Conservation (phyloP, 30 jellyfish, hydroid and myxozoan genomes). For the Kudoa iwatai region DNA sequence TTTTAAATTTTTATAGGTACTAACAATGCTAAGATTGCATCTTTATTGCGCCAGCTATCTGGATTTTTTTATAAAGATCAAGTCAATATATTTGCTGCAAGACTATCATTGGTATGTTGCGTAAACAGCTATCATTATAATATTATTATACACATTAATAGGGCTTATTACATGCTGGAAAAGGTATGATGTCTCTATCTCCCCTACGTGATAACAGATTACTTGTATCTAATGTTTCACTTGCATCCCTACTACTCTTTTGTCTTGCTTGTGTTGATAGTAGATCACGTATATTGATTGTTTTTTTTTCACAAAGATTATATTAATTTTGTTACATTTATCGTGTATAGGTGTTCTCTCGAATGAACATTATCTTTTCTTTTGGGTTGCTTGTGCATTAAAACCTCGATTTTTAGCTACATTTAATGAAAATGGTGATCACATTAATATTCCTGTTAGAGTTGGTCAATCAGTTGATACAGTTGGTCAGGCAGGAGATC, state of each 20-base stretch:
- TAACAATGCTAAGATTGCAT: conserved; percentile 77
- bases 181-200: conserved; percentile 59
- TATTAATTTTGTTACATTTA: neutral
- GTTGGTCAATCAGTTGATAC: conserved; percentile 98
- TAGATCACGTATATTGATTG: too few relatives aligned
- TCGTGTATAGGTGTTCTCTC: conserved; percentile 24
- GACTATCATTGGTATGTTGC: conserved; percentile 53
- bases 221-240: conserved; percentile 79
- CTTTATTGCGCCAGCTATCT: conserved; percentile 61
- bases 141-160: too few relatives aligned
- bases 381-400: conserved; percentile 54
- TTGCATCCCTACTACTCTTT: conserved; percentile 29
- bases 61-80: conserved; percentile 58
- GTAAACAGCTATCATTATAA: too few relatives aligned
- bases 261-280: neutral
- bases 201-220: conserved; percentile 67
- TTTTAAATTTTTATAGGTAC: conserved; percentile 12
- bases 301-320: neutral
- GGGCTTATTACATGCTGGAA: conserved; percentile 87
- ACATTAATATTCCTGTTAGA: conserved; percentile 52
- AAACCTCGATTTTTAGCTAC: conserved; percentile 78
- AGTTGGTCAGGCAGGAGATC: conserved; percentile 95
- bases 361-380: conserved; percentile 42
- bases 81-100: conserved; percentile 30
- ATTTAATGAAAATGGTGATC: conserved; percentile 13